phyloP scores from a whole-genome alignment of 2,113 vertebrate species.

The Tragelaphus scriptus region DNA sequence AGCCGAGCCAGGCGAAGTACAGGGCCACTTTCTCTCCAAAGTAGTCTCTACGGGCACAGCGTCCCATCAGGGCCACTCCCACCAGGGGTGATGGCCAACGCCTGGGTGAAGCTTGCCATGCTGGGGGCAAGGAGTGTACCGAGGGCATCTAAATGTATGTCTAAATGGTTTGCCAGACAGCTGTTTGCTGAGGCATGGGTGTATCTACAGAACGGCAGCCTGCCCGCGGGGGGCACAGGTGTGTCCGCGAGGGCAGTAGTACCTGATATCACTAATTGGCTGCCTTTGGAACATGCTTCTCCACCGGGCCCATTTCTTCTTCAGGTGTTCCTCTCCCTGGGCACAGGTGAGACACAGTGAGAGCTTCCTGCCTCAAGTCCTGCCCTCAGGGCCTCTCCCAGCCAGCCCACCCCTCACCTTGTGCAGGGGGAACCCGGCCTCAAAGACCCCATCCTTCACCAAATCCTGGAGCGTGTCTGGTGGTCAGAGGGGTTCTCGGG shows the following conservation, averaged over 20 bases:
- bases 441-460: constrained; percentile 82
- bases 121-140: too few relatives aligned
- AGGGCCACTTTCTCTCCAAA: constrained; percentile 95
- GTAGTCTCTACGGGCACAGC: constrained; percentile 80
- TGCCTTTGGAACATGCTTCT: constrained; percentile 72
- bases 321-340: constrained; percentile 76
- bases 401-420: constrained; percentile 75
- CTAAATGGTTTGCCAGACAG: background rate
- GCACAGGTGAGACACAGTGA: background rate
- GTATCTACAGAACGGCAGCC: background rate
- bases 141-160: background rate
- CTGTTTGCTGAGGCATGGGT: background rate
- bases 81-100: background rate
- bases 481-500: background rate
- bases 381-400: background rate
- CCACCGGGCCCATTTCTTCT: constrained; percentile 85
- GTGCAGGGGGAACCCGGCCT: constrained; percentile 89
- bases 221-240: background rate
- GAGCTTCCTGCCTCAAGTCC: accelerated
- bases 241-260: background rate
- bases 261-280: constrained; percentile 85
- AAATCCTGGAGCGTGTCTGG: constrained; percentile 83
- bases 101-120: accelerated
- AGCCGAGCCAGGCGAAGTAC: constrained; percentile 94
- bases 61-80: background rate